phyloP scores from a whole-genome alignment of 30 jellyfish, hydroid and myxozoan species.

The Turritopsis dohrnii region DNA sequence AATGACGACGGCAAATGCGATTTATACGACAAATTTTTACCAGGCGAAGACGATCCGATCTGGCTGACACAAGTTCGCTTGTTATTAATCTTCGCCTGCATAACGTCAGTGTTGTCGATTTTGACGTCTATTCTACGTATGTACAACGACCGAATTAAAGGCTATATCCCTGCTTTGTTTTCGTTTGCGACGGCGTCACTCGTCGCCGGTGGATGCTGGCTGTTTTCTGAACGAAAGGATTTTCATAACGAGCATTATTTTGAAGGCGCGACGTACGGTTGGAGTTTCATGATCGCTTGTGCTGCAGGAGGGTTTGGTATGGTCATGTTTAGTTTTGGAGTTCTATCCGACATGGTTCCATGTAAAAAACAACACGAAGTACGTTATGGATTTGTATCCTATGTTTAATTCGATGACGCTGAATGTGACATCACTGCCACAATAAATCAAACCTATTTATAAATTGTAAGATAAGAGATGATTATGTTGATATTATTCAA shows the following conservation, averaged over 20 bases:
- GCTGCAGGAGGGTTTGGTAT: not conserved
- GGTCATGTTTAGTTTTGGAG: not conserved
- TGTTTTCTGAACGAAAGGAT: not conserved
- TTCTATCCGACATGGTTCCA: not conserved
- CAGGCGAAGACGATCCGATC: constrained; percentile 7
- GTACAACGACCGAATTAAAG: constrained; percentile 1
- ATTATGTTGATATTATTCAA: too few relatives aligned
- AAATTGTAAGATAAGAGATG: not conserved
- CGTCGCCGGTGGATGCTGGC: constrained; percentile 7
- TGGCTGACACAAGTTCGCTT: constrained; percentile 10
- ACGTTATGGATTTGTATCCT: not conserved
- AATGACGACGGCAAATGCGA: not conserved
- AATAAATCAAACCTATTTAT: too few relatives aligned
- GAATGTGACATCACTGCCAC: not conserved
- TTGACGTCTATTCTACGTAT: not conserved
- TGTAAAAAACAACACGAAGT: not conserved
- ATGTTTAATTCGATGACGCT: not conserved
- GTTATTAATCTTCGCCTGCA: not conserved
- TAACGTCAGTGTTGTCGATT: not conserved
- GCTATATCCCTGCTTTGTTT: constrained; percentile 1
- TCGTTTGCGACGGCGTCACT: not conserved
- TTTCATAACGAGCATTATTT: not conserved
- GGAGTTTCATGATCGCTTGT: constrained; percentile 4
- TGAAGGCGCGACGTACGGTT: not conserved
- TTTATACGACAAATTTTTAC: not conserved